A percentile compares a stretch with the other conserved stretches of the same genome.
Conservation (phyloP, 2,113 vertebrate genomes). For the Cryptotis parvus region DNA sequence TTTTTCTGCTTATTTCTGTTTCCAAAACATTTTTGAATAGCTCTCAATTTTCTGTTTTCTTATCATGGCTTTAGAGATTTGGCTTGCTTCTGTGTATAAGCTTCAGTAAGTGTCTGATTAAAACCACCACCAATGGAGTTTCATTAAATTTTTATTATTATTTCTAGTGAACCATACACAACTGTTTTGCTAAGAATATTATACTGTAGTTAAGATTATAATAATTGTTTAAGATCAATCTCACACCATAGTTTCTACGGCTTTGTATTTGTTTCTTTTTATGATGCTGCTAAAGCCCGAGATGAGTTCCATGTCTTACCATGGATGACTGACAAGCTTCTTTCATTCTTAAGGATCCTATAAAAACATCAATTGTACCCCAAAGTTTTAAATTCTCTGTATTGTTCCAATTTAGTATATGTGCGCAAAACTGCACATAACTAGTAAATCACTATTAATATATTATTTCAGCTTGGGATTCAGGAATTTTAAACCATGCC, state of each 20-base stretch:
- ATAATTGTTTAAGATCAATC: slow-evolving; percentile 31
- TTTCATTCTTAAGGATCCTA: background rate
- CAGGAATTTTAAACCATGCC: too few relatives aligned
- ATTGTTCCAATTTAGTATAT: too few relatives aligned
- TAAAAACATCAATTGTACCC: background rate
- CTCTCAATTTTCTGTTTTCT: background rate
- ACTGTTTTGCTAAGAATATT: background rate
- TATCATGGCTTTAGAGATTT: background rate
- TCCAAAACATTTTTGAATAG: background rate
- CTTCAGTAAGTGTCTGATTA: background rate
- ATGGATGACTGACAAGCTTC: background rate
- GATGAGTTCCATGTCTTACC: slow-evolving; percentile 5
- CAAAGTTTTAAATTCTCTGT: slow-evolving; percentile 24
- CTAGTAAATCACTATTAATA: too few relatives aligned
- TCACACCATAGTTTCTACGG: background rate
- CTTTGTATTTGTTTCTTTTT: background rate
- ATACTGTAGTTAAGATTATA: background rate
- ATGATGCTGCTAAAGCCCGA: slow-evolving; percentile 39
- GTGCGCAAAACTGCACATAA: too few relatives aligned
- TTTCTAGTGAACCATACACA: background rate
- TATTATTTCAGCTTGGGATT: too few relatives aligned
- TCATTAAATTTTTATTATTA: slow-evolving; percentile 46
- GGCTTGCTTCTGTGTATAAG: background rate
- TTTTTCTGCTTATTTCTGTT: slow-evolving; percentile 8
- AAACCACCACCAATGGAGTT: background rate